Conservation (phyloP, 2,888 invertebrate species). For the Elysia crispata region DNA sequence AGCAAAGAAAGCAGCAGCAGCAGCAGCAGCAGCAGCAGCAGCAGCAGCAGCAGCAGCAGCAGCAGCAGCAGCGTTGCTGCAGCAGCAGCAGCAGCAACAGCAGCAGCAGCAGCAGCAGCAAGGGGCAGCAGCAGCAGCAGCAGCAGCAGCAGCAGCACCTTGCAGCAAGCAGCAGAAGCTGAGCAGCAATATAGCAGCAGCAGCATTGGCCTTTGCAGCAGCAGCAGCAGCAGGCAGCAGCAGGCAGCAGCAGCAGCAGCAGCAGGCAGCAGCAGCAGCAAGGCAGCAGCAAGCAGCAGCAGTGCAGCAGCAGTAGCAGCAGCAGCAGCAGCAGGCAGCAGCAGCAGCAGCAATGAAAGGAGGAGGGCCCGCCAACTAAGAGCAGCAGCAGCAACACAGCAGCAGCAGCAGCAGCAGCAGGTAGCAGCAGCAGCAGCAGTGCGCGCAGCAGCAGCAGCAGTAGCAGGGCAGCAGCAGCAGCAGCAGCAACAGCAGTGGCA, state of each 20-base stretch:
- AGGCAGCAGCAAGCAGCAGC: no score
- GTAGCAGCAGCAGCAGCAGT: no score
- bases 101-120: background rate
- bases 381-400: no score
- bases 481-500: slow-evolving; percentile 5
- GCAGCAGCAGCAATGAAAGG: background rate
- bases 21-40: background rate
- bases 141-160: background rate
- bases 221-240: no score
- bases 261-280: no score
- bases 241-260: no score
- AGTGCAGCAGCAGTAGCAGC: background rate
- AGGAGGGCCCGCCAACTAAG: background rate
- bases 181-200: background rate
- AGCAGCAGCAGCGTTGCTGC: background rate
- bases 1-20: no score
- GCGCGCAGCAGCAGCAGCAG: no score
- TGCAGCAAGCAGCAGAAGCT: background rate
- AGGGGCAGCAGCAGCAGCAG: slow-evolving; percentile 10
- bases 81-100: background rate
- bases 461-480: background rate
- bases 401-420: background rate
- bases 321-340: no score
- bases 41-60: background rate
- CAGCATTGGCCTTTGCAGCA: no score